Percentiles rank a stretch among this genome's conserved stretches.
phyloP scores from a whole-genome alignment of 2,888 invertebrate species.

The Ectemnius cavifrons region DNA sequence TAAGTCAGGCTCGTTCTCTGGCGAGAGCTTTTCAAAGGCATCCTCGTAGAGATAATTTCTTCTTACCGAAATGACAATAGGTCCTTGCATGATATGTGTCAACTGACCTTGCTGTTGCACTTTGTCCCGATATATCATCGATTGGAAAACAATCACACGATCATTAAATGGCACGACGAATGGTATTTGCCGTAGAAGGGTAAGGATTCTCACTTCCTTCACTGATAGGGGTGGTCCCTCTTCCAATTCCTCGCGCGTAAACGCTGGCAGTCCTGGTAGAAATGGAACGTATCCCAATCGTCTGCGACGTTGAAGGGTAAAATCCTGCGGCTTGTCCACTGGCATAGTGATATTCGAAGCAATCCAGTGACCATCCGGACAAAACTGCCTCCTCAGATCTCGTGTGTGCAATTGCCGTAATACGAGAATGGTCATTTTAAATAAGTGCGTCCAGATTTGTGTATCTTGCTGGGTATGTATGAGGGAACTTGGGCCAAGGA shows the following conservation, averaged over 20 bases:
- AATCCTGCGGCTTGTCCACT: constrained; percentile 80
- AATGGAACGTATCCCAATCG: constrained; percentile 79
- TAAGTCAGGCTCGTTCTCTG: constrained; percentile 93
- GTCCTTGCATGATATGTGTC: constrained; percentile 87
- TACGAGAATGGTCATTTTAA: constrained; percentile 88
- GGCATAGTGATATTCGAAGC: constrained; percentile 78
- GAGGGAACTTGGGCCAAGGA: constrained; percentile 64
- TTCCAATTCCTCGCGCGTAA: constrained; percentile 82
- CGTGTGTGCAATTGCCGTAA: constrained; percentile 91
- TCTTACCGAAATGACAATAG: constrained; percentile 88
- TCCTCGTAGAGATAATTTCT: constrained; percentile 98
- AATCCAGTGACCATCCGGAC: constrained; percentile 86
- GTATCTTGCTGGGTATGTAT: constrained; percentile 77
- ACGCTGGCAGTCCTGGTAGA: constrained; percentile 79
- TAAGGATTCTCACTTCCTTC: constrained; percentile 91
- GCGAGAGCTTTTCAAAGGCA: constrained; percentile 95
- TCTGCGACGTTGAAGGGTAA: constrained; percentile 78
- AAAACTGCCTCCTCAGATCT: constrained; percentile 90
- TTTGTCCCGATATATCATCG: constrained; percentile 83
- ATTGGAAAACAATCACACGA: constrained; percentile 91
- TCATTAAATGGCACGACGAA: constrained; percentile 96
- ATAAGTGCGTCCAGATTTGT: constrained; percentile 88
- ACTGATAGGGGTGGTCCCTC: constrained; percentile 92
- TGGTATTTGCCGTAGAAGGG: constrained; percentile 94
- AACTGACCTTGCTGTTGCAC: constrained; percentile 87